Conservation (phyloP, 2,888 invertebrate species). For the Parnassius orleans region DNA sequence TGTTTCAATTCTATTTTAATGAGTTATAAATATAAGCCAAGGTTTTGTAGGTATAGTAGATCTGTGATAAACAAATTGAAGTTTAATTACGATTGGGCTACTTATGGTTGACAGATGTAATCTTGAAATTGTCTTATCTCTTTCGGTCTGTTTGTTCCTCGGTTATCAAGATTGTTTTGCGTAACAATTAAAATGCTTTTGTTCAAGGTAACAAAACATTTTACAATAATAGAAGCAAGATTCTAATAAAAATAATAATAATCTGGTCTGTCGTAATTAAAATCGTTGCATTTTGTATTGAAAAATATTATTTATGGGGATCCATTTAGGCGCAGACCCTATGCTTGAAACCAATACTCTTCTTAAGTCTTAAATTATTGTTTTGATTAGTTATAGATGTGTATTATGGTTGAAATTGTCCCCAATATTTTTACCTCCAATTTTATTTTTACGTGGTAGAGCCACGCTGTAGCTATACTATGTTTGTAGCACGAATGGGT, state of each 20-base stretch:
- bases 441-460: too few relatives aligned
- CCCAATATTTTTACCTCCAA: too few relatives aligned
- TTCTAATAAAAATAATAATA: neutral
- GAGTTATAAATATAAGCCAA: conserved; percentile 66
- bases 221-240: conserved; percentile 6
- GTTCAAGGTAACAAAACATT: conserved; percentile 25
- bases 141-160: conserved; percentile 61
- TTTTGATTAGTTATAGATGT: too few relatives aligned
- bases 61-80: conserved; percentile 57
- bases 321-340: too few relatives aligned
- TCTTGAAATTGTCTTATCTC: conserved; percentile 51
- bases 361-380: too few relatives aligned
- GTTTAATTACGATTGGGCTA: conserved; percentile 45
- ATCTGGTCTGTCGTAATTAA: too few relatives aligned
- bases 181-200: conserved; percentile 46
- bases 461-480: too few relatives aligned
- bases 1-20: conserved; percentile 67
- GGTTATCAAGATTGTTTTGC: conserved; percentile 60
- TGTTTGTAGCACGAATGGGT: too few relatives aligned
- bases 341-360: too few relatives aligned
- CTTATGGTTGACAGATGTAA: conserved; percentile 54
- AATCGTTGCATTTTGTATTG: too few relatives aligned
- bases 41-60: conserved; percentile 56
- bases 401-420: too few relatives aligned
- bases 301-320: too few relatives aligned